Evolutionary conservation across 2,888 invertebrate species (phyloP), one percentile per base, ranked within the genome.

Genomic region (Oscheius onirici): DNA sequence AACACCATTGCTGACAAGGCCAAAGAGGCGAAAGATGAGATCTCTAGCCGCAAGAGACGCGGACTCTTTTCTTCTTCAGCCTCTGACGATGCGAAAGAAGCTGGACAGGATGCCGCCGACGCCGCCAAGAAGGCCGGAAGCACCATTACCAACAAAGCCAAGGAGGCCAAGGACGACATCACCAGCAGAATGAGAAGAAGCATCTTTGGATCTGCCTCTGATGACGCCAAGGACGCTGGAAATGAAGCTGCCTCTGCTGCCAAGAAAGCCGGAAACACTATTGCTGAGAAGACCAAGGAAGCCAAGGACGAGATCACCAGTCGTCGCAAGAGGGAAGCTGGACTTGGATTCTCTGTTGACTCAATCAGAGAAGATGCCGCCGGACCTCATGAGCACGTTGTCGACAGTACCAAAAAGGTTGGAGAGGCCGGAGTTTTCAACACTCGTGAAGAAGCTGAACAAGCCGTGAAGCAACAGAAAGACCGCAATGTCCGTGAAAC

Each of bases 201-300:
- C 58, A n/a, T 58, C 67, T 46, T 46, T 65, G 17, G 65, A 5
- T 71, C 69, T 65, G 74, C 71, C 8, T 20, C 17, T 20, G 49
- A 49, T 34, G 34, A 34, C 17, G 49, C 49, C 22, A 22, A 20
- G 20, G 49, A 22, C 17, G 49, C 49, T 17, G 49, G 49, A 49
- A 71, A 51, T 40, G 69, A 26, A 15, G 58, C 57, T 13, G 43
- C 20, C 15, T 57, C 49, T 41, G 66, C 68, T 17, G 72, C 72
- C 8, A 34, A 34, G 34, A 34, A 34, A 8, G 34, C 34, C 8
- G 34, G 34, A 34, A 34, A 34, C 34, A 34, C 34, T 8, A 34
- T 34, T 10, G n/a, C 49, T 17, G 61, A 61, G n/a, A 43, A 41
- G 11, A 44, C 61, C 3, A 17, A 17, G 20, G 10, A 41, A 22